Percentiles rank a stretch among this genome's conserved stretches.
Conservation (phyloP, 2,888 invertebrate species). For the Drosophila hamatofila region DNA sequence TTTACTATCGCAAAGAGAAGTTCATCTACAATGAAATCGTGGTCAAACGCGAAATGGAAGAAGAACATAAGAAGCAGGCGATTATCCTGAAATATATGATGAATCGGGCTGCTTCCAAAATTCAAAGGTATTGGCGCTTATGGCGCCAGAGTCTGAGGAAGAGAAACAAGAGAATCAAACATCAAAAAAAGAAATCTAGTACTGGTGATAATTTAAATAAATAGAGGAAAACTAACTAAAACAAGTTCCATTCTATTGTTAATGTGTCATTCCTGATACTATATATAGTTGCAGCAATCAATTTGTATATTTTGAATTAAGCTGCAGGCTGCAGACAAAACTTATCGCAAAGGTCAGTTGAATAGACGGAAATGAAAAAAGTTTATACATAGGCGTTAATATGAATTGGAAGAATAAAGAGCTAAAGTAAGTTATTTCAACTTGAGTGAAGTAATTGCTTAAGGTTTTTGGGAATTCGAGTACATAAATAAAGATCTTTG, state of each 20-base stretch:
- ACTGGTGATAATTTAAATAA: not conserved
- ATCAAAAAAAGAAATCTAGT: not conserved
- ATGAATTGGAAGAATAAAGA: not conserved
- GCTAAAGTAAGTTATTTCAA: constrained; percentile 34
- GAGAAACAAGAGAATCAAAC: constrained; percentile 3
- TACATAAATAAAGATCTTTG: constrained; percentile 2
- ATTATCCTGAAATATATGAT: constrained; percentile 17
- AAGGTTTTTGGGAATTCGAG: constrained; percentile 14
- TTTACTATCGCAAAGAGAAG: constrained; percentile 69
- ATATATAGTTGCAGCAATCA: too few species aligned
- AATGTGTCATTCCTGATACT: too few species aligned
- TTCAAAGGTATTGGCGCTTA: constrained; percentile 41
- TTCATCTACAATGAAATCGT: constrained; percentile 75
- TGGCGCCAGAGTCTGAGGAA: constrained; percentile 32
- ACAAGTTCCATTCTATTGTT: too few species aligned
- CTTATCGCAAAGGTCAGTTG: constrained; percentile 22
- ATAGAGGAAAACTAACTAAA: not conserved
- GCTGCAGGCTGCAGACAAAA: constrained; percentile 81
- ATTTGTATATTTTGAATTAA: constrained; percentile 81
- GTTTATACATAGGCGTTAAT: too few species aligned
- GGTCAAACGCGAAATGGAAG: constrained; percentile 66
- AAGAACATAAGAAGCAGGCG: not conserved
- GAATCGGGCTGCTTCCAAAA: constrained; percentile 41
- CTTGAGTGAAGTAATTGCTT: constrained; percentile 11
- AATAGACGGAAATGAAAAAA: not conserved